phyloP scores from a whole-genome alignment of 2,888 invertebrate species.

The Nomada ferruginata region DNA sequence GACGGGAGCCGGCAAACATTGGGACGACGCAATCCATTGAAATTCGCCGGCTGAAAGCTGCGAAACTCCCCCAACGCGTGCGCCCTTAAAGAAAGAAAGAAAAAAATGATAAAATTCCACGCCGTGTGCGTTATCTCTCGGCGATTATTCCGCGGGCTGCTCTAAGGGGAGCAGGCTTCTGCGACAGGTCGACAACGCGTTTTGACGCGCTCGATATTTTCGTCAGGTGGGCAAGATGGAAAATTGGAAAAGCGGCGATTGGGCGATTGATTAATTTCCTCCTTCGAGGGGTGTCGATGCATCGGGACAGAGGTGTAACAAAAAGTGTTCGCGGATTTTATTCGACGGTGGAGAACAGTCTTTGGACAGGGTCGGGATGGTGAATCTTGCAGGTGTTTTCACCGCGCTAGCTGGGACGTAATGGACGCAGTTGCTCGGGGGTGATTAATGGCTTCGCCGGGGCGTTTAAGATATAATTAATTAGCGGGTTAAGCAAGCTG shows the following conservation, averaged over 20 bases:
- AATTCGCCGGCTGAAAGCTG: slow-evolving; percentile 56
- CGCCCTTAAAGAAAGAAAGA: not conserved
- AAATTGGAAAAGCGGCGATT: too few relatives aligned
- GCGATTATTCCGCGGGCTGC: not conserved
- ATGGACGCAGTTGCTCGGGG: slow-evolving; percentile 12
- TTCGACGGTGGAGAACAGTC: too few relatives aligned
- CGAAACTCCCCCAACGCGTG: slow-evolving; percentile 31
- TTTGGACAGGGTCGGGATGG: too few relatives aligned
- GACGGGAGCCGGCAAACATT: slow-evolving; percentile 57
- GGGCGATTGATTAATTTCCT: too few relatives aligned
- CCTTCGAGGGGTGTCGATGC: too few relatives aligned
- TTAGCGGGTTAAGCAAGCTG: slow-evolving; percentile 45
- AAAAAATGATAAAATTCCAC: slow-evolving; percentile 29
- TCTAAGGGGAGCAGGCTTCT: too few relatives aligned
- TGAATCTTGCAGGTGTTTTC: slow-evolving; percentile 1
- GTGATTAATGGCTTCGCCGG: slow-evolving; percentile 38
- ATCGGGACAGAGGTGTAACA: too few relatives aligned
- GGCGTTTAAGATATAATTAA: slow-evolving; percentile 52
- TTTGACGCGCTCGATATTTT: too few relatives aligned
- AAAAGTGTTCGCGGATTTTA: too few relatives aligned
- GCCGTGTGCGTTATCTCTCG: not conserved
- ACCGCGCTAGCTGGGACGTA: not conserved
- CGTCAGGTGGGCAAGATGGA: too few relatives aligned
- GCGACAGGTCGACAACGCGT: too few relatives aligned
- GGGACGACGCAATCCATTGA: slow-evolving; percentile 69